Evolutionary conservation across 2,888 invertebrate species (phyloP).

Genomic region (Pterobdella sp.): DNA sequence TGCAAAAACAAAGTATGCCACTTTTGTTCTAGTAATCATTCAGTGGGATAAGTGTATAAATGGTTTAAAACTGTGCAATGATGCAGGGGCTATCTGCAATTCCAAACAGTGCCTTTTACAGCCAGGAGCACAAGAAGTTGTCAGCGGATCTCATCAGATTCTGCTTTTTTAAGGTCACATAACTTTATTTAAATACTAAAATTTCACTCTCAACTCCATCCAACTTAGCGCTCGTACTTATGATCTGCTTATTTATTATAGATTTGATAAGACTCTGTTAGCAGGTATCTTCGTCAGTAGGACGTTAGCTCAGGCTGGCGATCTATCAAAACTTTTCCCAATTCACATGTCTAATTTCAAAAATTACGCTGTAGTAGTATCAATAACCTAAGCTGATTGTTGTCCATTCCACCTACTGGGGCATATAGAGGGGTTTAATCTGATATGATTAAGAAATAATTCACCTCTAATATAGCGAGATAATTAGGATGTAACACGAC

Average conservation of each 20-base stretch:
- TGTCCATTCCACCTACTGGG: too few species aligned
- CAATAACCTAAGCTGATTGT: too few species aligned
- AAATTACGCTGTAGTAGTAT: too few species aligned
- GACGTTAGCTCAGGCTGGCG: too few species aligned
- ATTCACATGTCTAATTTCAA: too few species aligned
- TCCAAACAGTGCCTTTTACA: slow-evolving; percentile 88
- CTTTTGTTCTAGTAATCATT: neutral
- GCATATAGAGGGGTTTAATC: too few species aligned
- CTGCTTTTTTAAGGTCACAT: slow-evolving; percentile 78
- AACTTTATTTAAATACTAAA: neutral
- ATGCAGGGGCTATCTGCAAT: slow-evolving; percentile 76
- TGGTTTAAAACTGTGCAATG: neutral
- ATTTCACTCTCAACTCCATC: neutral
- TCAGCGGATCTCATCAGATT: slow-evolving; percentile 81
- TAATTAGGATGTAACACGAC: too few species aligned
- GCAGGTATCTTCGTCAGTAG: neutral
- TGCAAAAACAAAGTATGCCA: slow-evolving; percentile 65
- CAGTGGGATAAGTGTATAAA: too few species aligned
- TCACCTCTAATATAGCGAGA: too few species aligned
- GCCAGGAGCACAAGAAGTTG: slow-evolving; percentile 66
- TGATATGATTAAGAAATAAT: too few species aligned
- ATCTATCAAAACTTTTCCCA: neutral
- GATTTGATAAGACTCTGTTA: neutral
- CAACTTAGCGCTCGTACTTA: neutral
- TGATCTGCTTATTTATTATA: neutral